Conservation (phyloP, 92 coral and sea anemone species). For the Actinernus sp. region DNA sequence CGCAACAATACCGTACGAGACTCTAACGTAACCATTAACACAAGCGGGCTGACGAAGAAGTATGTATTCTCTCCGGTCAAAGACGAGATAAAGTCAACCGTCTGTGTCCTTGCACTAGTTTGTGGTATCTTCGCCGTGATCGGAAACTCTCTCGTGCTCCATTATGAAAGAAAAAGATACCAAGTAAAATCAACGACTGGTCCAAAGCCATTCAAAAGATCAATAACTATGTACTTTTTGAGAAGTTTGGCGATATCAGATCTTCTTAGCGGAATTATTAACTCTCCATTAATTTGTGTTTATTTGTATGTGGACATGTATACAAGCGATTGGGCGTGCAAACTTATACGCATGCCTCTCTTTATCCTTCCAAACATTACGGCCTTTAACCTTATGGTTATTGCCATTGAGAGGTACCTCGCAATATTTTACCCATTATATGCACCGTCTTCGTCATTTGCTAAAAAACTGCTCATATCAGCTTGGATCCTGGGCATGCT, state of each 20-base stretch:
- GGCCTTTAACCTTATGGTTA: slow-evolving; percentile 6
- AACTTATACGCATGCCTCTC: neutral
- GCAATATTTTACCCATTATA: slow-evolving; percentile 4
- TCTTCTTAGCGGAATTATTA: neutral
- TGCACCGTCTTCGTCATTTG: neutral
- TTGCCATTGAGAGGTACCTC: slow-evolving; percentile 6
- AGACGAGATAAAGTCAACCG: too few relatives aligned
- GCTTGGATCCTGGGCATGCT: slow-evolving; percentile 7
- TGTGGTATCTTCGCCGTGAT: too few relatives aligned
- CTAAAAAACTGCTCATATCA: slow-evolving; percentile 1
- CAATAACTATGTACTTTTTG: slow-evolving; percentile 15
- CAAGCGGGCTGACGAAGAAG: too few relatives aligned
- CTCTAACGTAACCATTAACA: too few relatives aligned
- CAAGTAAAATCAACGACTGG: too few relatives aligned
- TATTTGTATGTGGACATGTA: slow-evolving; percentile 2
- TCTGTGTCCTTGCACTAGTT: too few relatives aligned
- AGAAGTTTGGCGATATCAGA: slow-evolving; percentile 9
- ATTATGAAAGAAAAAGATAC: too few relatives aligned
- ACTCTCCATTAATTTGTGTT: slow-evolving; percentile 1
- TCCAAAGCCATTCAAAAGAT: too few relatives aligned
- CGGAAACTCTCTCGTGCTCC: too few relatives aligned
- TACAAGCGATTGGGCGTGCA: neutral
- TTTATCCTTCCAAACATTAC: slow-evolving; percentile 5
- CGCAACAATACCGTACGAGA: too few relatives aligned
- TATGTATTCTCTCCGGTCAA: too few relatives aligned